Evolutionary conservation across 2,888 invertebrate species (phyloP).

Genomic region (Periphyllus acericola): DNA sequence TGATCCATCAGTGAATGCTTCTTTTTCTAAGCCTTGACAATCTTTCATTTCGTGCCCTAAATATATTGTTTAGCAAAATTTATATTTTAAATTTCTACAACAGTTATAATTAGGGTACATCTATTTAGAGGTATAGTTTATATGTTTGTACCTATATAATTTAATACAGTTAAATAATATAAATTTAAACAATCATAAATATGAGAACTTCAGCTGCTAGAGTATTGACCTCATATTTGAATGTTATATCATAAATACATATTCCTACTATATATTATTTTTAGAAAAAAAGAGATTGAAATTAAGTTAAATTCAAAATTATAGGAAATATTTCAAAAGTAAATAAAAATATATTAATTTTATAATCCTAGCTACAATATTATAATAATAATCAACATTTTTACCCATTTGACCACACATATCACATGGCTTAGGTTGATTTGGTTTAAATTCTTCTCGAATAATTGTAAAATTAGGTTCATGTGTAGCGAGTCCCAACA

Average conservation of each 20-base stretch:
- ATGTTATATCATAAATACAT: too few species aligned
- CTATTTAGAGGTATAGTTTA: background rate
- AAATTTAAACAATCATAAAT: background rate
- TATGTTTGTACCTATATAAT: background rate
- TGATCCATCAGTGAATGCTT: conserved; percentile 63
- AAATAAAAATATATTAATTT: background rate
- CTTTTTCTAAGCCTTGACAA: conserved; percentile 65
- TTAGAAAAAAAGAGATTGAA: too few species aligned
- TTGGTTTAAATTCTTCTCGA: conserved; percentile 97
- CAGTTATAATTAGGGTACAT: background rate
- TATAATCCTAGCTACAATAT: background rate
- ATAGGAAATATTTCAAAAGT: too few species aligned
- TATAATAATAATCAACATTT: conserved; percentile 57
- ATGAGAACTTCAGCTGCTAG: background rate
- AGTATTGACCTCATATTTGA: too few species aligned
- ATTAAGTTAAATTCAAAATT: too few species aligned
- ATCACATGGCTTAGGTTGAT: conserved; percentile 94
- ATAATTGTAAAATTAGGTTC: conserved; percentile 95
- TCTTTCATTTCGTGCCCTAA: conserved; percentile 92
- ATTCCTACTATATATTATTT: too few species aligned
- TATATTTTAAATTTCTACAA: background rate
- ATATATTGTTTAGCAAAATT: conserved; percentile 23
- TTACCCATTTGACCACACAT: conserved; percentile 86
- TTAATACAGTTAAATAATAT: background rate
- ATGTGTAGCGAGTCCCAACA: conserved; percentile 94